Percentiles rank a stretch among this genome's conserved stretches.
phyloP scores from a whole-genome alignment of 37 sponge, comb jelly and placozoan genomes.

The Spongia lamella region DNA sequence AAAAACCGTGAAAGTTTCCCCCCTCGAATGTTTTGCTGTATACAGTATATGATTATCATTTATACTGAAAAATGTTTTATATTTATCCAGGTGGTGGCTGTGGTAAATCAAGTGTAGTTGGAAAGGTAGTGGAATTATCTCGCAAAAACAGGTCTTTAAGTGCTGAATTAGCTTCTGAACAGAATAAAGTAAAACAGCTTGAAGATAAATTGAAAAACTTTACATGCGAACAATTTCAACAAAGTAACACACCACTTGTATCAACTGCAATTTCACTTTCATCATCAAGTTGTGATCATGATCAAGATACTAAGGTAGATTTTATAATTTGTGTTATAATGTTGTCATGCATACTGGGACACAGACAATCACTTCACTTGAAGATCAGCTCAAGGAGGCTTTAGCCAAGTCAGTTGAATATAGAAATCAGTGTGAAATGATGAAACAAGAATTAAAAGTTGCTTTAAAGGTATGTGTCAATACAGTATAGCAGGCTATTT shows the following conservation, averaged over 20 bases:
- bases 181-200: conserved; percentile 34
- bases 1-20: too few species aligned
- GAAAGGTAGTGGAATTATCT: conserved; percentile 62
- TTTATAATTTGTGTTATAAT: neutral
- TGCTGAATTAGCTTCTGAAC: conserved; percentile 56
- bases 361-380: conserved; percentile 10
- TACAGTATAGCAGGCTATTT: too few species aligned
- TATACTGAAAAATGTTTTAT: too few species aligned
- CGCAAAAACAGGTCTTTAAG: conserved; percentile 50
- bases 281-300: neutral
- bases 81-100: too few species aligned
- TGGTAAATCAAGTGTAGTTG: too few species aligned
- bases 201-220: conserved; percentile 25
- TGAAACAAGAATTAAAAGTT: conserved; percentile 79
- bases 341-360: too few species aligned
- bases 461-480: conserved; percentile 68
- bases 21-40: too few species aligned
- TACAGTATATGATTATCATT: too few species aligned
- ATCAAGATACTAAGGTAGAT: neutral
- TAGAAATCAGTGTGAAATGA: conserved; percentile 52
- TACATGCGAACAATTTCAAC: too few species aligned
- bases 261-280: too few species aligned
- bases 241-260: too few species aligned
- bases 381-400: conserved; percentile 52
- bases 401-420: conserved; percentile 45